These are phyloP conservation scores for Cygnus olor DNA, from an alignment of 2,797 vertebrate species.

Conservation along the genomic window DNA sequence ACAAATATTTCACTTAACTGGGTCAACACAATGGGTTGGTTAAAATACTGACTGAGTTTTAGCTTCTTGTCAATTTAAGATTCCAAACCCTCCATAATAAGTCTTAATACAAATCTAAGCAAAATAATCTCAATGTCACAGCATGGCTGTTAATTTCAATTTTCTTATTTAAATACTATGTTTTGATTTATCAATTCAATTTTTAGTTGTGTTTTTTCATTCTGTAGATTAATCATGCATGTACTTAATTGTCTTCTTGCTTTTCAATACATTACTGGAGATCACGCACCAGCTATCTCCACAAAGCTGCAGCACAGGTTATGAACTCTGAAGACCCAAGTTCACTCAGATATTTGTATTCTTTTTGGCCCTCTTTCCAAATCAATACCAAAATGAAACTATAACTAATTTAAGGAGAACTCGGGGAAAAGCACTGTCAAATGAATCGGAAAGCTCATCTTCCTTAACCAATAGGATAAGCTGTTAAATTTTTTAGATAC, in stretches of 20 bases:
- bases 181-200: background rate
- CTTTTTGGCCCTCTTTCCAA: background rate
- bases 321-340: background rate
- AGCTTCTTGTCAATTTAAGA: background rate
- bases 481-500: conserved; percentile 1
- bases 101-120: background rate
- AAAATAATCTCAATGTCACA: background rate
- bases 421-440: background rate
- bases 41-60: background rate
- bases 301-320: background rate
- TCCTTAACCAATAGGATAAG: background rate
- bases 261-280: background rate
- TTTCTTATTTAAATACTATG: background rate
- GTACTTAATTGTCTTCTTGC: background rate
- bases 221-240: background rate
- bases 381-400: background rate
- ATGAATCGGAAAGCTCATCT: background rate
- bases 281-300: background rate
- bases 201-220: background rate
- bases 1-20: background rate
- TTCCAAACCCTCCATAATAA: background rate
- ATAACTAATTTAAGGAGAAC: background rate
- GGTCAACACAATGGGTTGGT: background rate
- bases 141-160: background rate
- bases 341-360: background rate